Percentiles rank a stretch among this genome's conserved stretches.
Evolutionary conservation across 35 echinoderm and acorn worm species (phyloP).

Genomic region (Ophiothrix spiculata): DNA sequence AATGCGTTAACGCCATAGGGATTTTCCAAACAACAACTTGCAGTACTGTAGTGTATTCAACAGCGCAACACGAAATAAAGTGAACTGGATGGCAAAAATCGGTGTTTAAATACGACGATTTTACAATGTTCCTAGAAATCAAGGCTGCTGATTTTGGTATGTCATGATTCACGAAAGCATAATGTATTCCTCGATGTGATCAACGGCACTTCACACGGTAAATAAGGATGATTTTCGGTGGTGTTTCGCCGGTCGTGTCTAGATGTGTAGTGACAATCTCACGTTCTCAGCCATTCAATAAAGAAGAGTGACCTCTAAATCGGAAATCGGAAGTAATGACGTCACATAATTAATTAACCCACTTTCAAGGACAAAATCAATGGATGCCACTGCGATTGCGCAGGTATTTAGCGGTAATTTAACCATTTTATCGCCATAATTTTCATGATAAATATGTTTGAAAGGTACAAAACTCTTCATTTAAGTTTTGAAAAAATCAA

Average conservation of each 20-base stretch:
- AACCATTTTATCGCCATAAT: too few species aligned
- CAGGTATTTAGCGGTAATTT: background rate
- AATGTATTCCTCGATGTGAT: background rate
- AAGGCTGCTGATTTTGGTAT: background rate
- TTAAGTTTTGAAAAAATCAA: too few species aligned
- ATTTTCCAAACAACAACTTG: background rate
- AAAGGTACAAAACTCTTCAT: too few species aligned
- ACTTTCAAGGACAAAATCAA: slow-evolving; percentile 1
- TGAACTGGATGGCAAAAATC: background rate
- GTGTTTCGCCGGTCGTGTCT: background rate
- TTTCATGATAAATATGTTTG: too few species aligned
- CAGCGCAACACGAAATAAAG: background rate
- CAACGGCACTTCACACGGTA: background rate
- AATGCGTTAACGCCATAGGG: background rate
- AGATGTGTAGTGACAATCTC: background rate
- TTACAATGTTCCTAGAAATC: background rate
- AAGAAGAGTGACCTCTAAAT: background rate
- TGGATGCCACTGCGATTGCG: background rate
- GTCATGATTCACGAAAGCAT: background rate
- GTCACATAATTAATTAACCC: slow-evolving; percentile 64
- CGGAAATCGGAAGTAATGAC: slow-evolving; percentile 91
- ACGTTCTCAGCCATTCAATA: background rate
- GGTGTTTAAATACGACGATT: background rate
- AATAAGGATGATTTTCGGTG: background rate
- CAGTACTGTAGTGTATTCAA: background rate